These are phyloP conservation scores for Drosophila barbarae DNA, from an alignment of 2,888 invertebrate species.

Conservation along the genomic window DNA sequence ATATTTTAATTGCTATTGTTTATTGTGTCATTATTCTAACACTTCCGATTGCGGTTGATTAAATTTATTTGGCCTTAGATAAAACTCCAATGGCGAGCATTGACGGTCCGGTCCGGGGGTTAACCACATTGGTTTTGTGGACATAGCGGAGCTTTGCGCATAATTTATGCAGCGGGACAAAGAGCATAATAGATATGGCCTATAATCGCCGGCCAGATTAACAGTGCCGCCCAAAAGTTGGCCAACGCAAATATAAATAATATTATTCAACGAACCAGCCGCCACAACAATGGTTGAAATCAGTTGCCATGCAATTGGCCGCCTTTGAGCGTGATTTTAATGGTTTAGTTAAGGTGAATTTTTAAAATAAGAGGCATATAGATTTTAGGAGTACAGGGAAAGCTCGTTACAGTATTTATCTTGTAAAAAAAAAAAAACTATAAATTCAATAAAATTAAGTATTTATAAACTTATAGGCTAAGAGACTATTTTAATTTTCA, in stretches of 20 bases:
- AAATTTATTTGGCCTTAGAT: slow-evolving; percentile 71
- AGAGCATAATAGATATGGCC: slow-evolving; percentile 42
- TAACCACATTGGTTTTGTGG: slow-evolving; percentile 59
- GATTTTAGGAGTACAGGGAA: background rate
- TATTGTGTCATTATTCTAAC: slow-evolving; percentile 74
- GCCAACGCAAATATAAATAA: slow-evolving; percentile 12
- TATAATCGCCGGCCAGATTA: slow-evolving; percentile 31
- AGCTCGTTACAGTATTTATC: background rate
- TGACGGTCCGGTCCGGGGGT: slow-evolving; percentile 16
- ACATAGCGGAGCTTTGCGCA: slow-evolving; percentile 28
- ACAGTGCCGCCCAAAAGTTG: slow-evolving; percentile 25
- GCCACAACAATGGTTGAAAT: slow-evolving; percentile 7
- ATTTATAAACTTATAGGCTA: background rate
- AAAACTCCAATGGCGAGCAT: slow-evolving; percentile 48
- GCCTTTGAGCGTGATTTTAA: background rate
- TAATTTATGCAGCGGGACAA: slow-evolving; percentile 50
- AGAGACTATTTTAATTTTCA: background rate
- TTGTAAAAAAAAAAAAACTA: background rate
- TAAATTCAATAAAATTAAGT: too few relatives aligned
- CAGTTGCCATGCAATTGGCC: slow-evolving; percentile 7
- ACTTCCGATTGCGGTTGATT: slow-evolving; percentile 74
- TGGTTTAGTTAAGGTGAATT: slow-evolving; percentile 7
- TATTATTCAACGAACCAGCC: slow-evolving; percentile 13
- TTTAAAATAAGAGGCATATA: background rate
- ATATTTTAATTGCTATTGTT: slow-evolving; percentile 75